phyloP scores from a whole-genome alignment of 2,797 vertebrate species.

The Pangasius larnaudii region DNA sequence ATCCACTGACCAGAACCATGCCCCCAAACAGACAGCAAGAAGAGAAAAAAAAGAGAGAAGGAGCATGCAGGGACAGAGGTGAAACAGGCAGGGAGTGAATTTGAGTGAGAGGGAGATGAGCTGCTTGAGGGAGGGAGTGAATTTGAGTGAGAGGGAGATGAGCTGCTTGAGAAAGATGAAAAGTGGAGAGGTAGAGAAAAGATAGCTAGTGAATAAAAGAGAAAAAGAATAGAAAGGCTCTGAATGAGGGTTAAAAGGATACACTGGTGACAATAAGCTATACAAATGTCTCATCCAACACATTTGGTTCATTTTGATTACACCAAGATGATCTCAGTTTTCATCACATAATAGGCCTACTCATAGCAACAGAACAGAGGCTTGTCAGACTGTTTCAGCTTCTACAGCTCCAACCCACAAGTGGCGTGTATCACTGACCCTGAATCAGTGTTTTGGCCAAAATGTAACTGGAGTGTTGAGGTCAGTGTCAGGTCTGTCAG shows the following conservation, averaged over 20 bases:
- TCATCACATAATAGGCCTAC: slow-evolving; percentile 20
- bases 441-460: slow-evolving; percentile 56
- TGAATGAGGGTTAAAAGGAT: not conserved
- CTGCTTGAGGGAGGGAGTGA: not conserved
- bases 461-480: slow-evolving; percentile 46
- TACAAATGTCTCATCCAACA: not conserved
- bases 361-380: slow-evolving; percentile 8
- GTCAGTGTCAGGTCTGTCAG: slow-evolving; percentile 66
- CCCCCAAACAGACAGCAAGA: not conserved
- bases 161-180: slow-evolving; percentile 3
- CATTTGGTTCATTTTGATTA: not conserved
- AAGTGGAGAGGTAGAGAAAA: not conserved
- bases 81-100: not conserved
- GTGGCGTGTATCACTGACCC: slow-evolving; percentile 32
- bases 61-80: slow-evolving; percentile 50
- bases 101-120: not conserved
- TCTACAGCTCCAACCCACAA: slow-evolving; percentile 25
- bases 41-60: not conserved
- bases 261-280: not conserved
- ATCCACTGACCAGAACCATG: slow-evolving; percentile 29
- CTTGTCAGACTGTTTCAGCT: slow-evolving; percentile 6
- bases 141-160: not conserved
- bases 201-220: not conserved
- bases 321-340: not conserved
- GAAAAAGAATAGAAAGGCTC: not conserved